Conservation (phyloP, 2,888 invertebrate species). For the Calameuta filiformis region DNA sequence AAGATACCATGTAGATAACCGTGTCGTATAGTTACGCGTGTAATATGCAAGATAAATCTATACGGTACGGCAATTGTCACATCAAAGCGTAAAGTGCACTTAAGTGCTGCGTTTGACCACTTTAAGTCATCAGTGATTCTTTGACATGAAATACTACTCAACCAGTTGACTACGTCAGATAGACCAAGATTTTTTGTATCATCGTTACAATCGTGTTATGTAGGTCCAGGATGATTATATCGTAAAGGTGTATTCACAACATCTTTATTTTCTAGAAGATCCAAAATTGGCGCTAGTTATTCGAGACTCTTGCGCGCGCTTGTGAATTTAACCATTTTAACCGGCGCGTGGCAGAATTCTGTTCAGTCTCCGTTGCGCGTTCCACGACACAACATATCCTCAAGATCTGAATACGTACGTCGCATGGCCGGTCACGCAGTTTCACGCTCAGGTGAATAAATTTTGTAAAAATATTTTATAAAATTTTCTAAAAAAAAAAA, state of each 20-base stretch:
- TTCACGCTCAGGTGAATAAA: not conserved
- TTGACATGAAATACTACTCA: not conserved
- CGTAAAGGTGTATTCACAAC: not conserved
- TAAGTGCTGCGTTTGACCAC: not conserved
- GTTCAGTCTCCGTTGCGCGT: conserved; percentile 48
- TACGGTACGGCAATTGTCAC: not conserved
- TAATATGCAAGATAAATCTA: not conserved
- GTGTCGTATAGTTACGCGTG: not conserved
- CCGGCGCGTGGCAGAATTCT: conserved; percentile 37
- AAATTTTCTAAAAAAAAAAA: too few species aligned
- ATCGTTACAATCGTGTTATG: not conserved
- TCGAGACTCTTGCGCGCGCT: conserved; percentile 44
- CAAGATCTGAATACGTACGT: not conserved
- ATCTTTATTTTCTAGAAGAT: not conserved
- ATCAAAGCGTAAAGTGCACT: not conserved
- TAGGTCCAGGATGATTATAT: not conserved
- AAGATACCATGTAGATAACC: not conserved
- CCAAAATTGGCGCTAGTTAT: conserved; percentile 16
- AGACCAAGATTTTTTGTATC: not conserved
- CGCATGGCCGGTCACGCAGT: not conserved
- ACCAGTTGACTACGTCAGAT: not conserved
- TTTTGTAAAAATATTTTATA: not conserved
- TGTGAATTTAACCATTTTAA: conserved; percentile 41
- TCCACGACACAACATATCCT: conserved; percentile 33
- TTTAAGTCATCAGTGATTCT: not conserved